Base-by-base conservation (phyloP, 2,797 vertebrate species). In the Takifugu rubripes region DNA sequence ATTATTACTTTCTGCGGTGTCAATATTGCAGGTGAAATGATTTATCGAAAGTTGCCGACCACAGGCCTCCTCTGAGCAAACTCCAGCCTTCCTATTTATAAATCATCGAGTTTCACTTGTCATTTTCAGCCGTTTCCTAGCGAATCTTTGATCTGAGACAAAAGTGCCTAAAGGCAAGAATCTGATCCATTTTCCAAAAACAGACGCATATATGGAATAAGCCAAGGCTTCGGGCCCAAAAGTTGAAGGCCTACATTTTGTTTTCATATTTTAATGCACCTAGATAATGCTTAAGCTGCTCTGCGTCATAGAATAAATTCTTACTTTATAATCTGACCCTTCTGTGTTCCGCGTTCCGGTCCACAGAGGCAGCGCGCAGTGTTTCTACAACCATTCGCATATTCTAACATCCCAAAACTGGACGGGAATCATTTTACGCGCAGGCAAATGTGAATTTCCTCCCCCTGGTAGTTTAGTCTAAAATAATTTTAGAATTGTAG, bases 101-200 rank as follows among this genome's bases (percentile, higher is more conserved):
- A 81, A 72, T 46, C 56, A 55, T 56, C 49, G 21, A 33, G 11
- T 46, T 53, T 67, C 55, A 68, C 48, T 63, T 77, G 72, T 66
- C 58, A 49, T 49, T 52, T 74, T 71, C 62, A 15, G 61, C 50
- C 58, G 25, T 75, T 56, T 66, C 52, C 70, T 73, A 68, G 29
- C 31, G 49, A 66, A 73, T 74, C 47, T 81, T 74, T 85, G 77
- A 79, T 82, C 54, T 79, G 61, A 75, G 55, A 68, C 54, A 52
- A 49, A 72, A 56, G 49, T 44, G 74, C 76, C 78, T 67, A 48
- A 54, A 74, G 71, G 70, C 70, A 25, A 21, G 25, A 71, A 74
- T 61, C 62, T 63, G 14, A 55, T 59, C 51, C 67, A 43, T 52
- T 70, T 56, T 52, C 52, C 56, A 72, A 62, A 75, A 56, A 72